These are phyloP conservation scores for Neotoma lepida DNA, from an alignment of 2,113 vertebrate genomes.

Conservation along the genomic window DNA sequence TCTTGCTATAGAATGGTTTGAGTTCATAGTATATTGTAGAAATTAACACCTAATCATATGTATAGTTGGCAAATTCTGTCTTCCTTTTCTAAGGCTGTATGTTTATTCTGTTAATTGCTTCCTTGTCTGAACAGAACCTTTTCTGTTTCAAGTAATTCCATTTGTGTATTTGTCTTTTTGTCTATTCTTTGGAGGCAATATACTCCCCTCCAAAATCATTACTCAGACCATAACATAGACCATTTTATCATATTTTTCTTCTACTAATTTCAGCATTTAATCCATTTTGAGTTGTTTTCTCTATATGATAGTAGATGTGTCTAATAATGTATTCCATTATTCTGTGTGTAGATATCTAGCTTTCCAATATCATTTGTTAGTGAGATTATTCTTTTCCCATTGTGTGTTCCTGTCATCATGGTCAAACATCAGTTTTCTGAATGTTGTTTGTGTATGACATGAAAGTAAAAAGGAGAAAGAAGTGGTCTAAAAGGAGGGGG, in stretches of 20 bases:
- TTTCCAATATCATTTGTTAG: too few relatives aligned
- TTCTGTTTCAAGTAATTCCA: background rate
- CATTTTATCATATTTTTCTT: background rate
- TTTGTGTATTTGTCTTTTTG: background rate
- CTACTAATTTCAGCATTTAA: background rate
- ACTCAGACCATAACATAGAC: background rate
- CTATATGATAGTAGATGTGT: background rate
- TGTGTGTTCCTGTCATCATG: too few relatives aligned
- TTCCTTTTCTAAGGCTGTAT: too few relatives aligned
- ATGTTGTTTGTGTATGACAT: too few relatives aligned
- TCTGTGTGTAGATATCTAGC: too few relatives aligned
- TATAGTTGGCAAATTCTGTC: background rate
- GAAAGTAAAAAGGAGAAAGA: too few relatives aligned
- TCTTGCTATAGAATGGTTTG: background rate
- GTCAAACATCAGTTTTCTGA: too few relatives aligned
- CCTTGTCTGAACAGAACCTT: background rate
- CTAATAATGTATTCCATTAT: background rate
- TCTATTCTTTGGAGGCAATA: background rate
- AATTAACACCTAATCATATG: background rate
- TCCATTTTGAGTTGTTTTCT: background rate
- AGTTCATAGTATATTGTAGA: background rate
- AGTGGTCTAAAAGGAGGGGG: too few relatives aligned
- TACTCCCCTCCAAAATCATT: background rate
- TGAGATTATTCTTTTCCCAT: too few relatives aligned
- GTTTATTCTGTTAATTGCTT: too few relatives aligned